A percentile compares a stretch with the other conserved stretches of the same genome.
Conservation (phyloP, 2,888 invertebrate genomes). For the Brenthis ino region DNA sequence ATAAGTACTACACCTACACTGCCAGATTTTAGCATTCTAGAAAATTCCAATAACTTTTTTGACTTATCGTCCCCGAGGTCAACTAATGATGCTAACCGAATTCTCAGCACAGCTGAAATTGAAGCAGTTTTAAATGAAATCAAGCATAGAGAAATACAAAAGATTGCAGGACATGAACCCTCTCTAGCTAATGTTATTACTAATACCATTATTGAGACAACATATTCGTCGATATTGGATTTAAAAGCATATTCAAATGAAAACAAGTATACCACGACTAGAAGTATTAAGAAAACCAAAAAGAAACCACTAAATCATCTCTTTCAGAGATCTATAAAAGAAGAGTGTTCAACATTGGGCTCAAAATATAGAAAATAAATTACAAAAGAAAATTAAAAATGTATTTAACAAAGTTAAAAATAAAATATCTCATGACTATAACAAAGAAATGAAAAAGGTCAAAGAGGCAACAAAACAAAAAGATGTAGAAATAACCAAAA, state of each 20-base stretch:
- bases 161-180: slow-evolving; percentile 50
- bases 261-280: slow-evolving; percentile 17
- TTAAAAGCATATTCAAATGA: slow-evolving; percentile 38
- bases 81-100: slow-evolving; percentile 9
- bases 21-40: background rate
- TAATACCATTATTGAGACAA: slow-evolving; percentile 53
- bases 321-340: slow-evolving; percentile 47
- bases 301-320: slow-evolving; percentile 35
- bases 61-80: slow-evolving; percentile 16
- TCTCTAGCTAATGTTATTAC: slow-evolving; percentile 48
- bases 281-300: slow-evolving; percentile 12
- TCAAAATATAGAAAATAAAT: slow-evolving; percentile 47
- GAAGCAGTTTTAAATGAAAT: slow-evolving; percentile 58
- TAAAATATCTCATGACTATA: slow-evolving; percentile 48
- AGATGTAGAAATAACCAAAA: slow-evolving; percentile 23
- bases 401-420: slow-evolving; percentile 52
- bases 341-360: slow-evolving; percentile 48
- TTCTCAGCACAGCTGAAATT: slow-evolving; percentile 51
- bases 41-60: slow-evolving; percentile 10
- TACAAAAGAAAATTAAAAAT: slow-evolving; percentile 54
- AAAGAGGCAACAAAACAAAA: slow-evolving; percentile 44
- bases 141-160: slow-evolving; percentile 54
- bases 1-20: background rate
- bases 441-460: slow-evolving; percentile 44
- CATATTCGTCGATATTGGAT: slow-evolving; percentile 47